phyloP scores from a whole-genome alignment of 2,797 vertebrate genomes.

The Syngnathus rostellatus region DNA sequence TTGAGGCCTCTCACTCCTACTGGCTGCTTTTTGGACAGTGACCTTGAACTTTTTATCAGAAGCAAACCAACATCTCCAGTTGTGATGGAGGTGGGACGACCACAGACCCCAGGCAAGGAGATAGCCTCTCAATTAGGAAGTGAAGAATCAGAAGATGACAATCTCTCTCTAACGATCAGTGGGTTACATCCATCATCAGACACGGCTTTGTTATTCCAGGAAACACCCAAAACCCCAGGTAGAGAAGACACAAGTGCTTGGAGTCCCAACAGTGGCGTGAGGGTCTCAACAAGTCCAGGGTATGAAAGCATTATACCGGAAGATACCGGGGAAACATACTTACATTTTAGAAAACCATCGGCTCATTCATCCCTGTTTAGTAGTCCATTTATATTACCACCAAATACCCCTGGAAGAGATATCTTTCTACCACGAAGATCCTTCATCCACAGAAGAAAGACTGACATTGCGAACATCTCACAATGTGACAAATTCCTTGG shows the following conservation, averaged over 20 bases:
- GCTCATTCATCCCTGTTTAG: conserved; percentile 41
- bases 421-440: conserved; percentile 34
- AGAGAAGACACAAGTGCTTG: conserved; percentile 66
- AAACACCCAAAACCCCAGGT: conserved; percentile 81
- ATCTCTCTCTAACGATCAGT: conserved; percentile 32
- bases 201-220: conserved; percentile 63
- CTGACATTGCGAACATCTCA: conserved; percentile 8
- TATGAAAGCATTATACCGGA: conserved; percentile 52
- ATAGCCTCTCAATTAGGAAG: conserved; percentile 55
- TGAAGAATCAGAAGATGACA: conserved; percentile 53
- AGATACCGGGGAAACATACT: conserved; percentile 46
- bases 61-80: conserved; percentile 55
- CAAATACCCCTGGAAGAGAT: conserved; percentile 59
- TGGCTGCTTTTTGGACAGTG: conserved; percentile 66
- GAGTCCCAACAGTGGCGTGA: conserved; percentile 66
- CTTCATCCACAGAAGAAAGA: conserved; percentile 39
- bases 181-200: conserved; percentile 21
- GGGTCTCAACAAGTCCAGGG: conserved; percentile 75
- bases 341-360: conserved; percentile 31
- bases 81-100: conserved; percentile 69
- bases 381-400: conserved; percentile 42
- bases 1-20: conserved; percentile 68
- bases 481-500: conserved; percentile 46
- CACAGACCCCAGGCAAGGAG: conserved; percentile 76
- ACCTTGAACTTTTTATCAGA: conserved; percentile 61